Evolutionary conservation across 2,113 vertebrate genomes (phyloP).

Genomic region (Austrofundulus limnaeus): DNA sequence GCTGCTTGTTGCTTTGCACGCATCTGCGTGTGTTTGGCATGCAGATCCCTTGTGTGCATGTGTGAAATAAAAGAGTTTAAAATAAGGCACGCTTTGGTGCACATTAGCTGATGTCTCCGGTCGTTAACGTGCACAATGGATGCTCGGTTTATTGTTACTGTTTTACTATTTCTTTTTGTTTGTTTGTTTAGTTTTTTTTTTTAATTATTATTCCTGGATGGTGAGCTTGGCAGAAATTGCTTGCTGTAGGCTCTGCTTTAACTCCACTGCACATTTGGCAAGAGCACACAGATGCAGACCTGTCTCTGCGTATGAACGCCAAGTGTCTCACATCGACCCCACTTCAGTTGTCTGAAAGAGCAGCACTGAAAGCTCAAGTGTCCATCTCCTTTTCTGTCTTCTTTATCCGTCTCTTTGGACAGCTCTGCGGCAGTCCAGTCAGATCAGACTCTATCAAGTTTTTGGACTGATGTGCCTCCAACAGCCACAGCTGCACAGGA

Average conservation of each 20-base stretch:
- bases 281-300: constrained; percentile 18
- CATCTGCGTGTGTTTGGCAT: constrained; percentile 26
- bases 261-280: constrained; percentile 41
- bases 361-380: constrained; percentile 25
- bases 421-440: constrained; percentile 30
- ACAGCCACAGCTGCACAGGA: constrained; percentile 57
- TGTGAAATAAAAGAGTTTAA: constrained; percentile 1
- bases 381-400: constrained; percentile 18
- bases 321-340: constrained; percentile 29
- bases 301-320: constrained; percentile 48
- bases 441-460: constrained; percentile 44
- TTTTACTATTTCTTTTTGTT: constrained; percentile 1
- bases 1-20: constrained; percentile 42
- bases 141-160: constrained; percentile 5
- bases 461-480: constrained; percentile 50
- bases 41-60: neutral
- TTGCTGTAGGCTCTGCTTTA: constrained; percentile 2
- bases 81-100: constrained; percentile 19
- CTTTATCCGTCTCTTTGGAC: constrained; percentile 40
- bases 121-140: constrained; percentile 1
- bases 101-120: constrained; percentile 15
- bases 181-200: neutral
- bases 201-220: constrained; percentile 5
- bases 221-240: constrained; percentile 24
- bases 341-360: constrained; percentile 40